These are phyloP conservation scores for Toxotes lorentzi DNA, from an alignment of 2,797 vertebrate genomes.

Conservation along the genomic window DNA sequence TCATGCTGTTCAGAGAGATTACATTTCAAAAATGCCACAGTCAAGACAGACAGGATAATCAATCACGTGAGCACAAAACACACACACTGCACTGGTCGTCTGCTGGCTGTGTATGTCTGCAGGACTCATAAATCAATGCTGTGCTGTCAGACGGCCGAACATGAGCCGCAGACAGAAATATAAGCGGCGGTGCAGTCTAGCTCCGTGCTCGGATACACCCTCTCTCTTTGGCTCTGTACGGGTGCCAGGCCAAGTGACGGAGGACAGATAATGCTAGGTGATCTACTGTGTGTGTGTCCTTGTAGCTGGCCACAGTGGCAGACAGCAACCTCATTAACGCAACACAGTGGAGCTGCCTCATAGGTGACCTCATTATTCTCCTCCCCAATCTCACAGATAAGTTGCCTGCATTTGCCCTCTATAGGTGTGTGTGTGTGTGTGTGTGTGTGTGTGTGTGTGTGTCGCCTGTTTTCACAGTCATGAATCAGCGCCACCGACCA, in stretches of 20 bases:
- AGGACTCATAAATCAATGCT: slow-evolving; percentile 82
- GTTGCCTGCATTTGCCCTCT: slow-evolving; percentile 52
- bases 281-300: slow-evolving; percentile 59
- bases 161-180: slow-evolving; percentile 55
- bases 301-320: slow-evolving; percentile 48
- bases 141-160: slow-evolving; percentile 79
- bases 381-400: slow-evolving; percentile 61
- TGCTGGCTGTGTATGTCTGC: slow-evolving; percentile 79
- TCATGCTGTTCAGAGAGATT: slow-evolving; percentile 82
- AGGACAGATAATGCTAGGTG: slow-evolving; percentile 60
- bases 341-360: slow-evolving; percentile 61
- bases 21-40: slow-evolving; percentile 81
- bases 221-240: slow-evolving; percentile 14
- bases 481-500: slow-evolving; percentile 64
- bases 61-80: slow-evolving; percentile 77
- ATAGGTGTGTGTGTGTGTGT: slow-evolving; percentile 22
- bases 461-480: slow-evolving; percentile 41
- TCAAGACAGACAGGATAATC: slow-evolving; percentile 80
- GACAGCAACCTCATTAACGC: slow-evolving; percentile 71
- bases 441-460: slow-evolving; percentile 23
- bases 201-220: slow-evolving; percentile 37
- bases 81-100: slow-evolving; percentile 63
- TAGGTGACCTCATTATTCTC: slow-evolving; percentile 70
- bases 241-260: slow-evolving; percentile 51
- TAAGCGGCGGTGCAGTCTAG: slow-evolving; percentile 36